These are phyloP conservation scores for Muntiacus reevesi DNA, from an alignment of 2,113 vertebrate species.

Conservation along the genomic window DNA sequence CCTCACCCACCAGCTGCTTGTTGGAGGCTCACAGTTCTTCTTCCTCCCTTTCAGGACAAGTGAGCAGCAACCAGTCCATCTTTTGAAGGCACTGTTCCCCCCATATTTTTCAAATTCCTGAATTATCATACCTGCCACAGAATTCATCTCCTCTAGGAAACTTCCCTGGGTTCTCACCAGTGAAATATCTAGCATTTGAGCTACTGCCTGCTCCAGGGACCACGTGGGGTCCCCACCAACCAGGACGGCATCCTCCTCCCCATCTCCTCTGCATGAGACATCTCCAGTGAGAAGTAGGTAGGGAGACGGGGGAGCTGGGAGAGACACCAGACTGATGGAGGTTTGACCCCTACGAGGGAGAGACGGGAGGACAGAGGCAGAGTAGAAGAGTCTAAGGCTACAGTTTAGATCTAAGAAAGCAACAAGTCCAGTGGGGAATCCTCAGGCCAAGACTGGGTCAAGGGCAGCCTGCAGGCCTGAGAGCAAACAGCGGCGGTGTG, in stretches of 20 bases:
- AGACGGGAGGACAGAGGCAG: not conserved
- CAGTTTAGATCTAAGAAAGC: not conserved
- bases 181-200: not conserved
- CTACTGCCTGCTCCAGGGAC: not conserved
- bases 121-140: not conserved
- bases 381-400: too few species aligned
- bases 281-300: not conserved
- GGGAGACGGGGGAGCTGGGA: not conserved
- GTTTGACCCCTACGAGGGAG: not conserved
- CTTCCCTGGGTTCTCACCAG: not conserved
- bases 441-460: not conserved
- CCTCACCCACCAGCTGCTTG: not conserved
- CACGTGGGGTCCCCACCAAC: not conserved
- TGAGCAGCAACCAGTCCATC: not conserved
- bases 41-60: not conserved
- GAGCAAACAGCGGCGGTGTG: accelerated
- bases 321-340: not conserved
- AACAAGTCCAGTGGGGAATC: not conserved
- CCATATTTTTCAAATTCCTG: not conserved
- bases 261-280: not conserved
- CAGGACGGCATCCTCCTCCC: not conserved
- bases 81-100: not conserved
- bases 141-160: not conserved
- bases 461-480: not conserved
- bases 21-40: not conserved